phyloP scores from a whole-genome alignment of 2,888 invertebrate species.

The Hydrotaea diabolus region DNA sequence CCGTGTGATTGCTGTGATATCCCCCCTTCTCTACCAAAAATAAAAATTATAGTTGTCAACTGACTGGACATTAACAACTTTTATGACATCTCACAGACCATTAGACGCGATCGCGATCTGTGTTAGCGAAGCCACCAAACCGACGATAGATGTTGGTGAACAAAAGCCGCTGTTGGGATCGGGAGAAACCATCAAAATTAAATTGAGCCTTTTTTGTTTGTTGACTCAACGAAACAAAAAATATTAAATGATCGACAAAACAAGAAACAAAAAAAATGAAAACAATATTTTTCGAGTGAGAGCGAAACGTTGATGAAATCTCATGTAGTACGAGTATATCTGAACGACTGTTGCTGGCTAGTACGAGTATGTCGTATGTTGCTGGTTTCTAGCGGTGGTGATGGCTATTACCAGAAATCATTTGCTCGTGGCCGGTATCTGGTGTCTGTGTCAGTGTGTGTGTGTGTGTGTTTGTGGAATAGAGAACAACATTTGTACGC shows the following conservation, averaged over 20 bases:
- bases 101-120: constrained; percentile 43
- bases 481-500: constrained; percentile 54
- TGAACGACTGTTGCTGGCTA: background rate
- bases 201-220: constrained; percentile 28
- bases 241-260: constrained; percentile 20
- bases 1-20: no score
- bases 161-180: constrained; percentile 32
- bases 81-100: constrained; percentile 58
- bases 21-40: background rate
- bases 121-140: background rate
- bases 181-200: constrained; percentile 8
- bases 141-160: constrained; percentile 18
- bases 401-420: constrained; percentile 60
- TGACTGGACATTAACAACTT: constrained; percentile 54
- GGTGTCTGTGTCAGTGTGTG: background rate
- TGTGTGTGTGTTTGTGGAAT: no score
- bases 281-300: constrained; percentile 34
- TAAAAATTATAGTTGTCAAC: constrained; percentile 56
- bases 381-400: constrained; percentile 7
- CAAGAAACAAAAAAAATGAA: constrained; percentile 20
- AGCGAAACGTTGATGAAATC: constrained; percentile 51
- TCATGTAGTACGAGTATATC: constrained; percentile 36
- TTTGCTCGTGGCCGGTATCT: constrained; percentile 20
- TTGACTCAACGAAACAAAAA: constrained; percentile 18
- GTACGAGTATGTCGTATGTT: background rate